Base-by-base conservation (phyloP, 2,888 invertebrate species). In the Piscicola geometra region DNA sequence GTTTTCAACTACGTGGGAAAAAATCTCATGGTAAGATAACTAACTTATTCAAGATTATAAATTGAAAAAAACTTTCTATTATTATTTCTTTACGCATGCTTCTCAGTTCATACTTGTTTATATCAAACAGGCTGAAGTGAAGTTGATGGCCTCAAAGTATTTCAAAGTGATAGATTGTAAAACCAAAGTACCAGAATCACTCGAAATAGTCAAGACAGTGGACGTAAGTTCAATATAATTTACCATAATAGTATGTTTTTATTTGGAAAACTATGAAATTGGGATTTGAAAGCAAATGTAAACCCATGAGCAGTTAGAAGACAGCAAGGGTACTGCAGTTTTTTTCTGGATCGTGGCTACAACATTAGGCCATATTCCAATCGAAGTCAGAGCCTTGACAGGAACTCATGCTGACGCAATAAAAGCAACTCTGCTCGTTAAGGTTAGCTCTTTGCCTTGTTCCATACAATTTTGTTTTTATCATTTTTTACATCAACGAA, bases 281-380 rank as follows among this genome's bases (percentile, higher is more conserved):
- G 5, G 5, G 41, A 15, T 41, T 9, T 9, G 15, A 15, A 56
- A 56, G n/a, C 9, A 56, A 3, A 56, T n/a, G 15, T 56, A 5
- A 56, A 5, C 3, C 9, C 25, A 56, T 21, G 5, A 18, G 9
- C 71, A 84, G 84, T 82, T 84, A 1, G 66, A 79, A 52, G 90
- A 92, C 0, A 91, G 91, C 76, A 88, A 89, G 18, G 91, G 90
- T n/a, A 89, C 90, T 78, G 90, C 92, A 0, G 90, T 93, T 0
- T 92, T 92, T 75, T 92, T 98, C 86, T 90, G 94, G 87, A 90
- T 94, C 75, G 89, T 90, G 21, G 91, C 93, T 0, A 88, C 88
- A 78, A 88, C 89, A 78, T 86, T 92, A 15, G 94, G 93, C 30
- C 87, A 88, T 32, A 88, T 92, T 18, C 90, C 90, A 41, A 87